These are phyloP conservation scores for Cyprinus carpio DNA, from an alignment of 2,113 vertebrate species.

Conservation along the genomic window DNA sequence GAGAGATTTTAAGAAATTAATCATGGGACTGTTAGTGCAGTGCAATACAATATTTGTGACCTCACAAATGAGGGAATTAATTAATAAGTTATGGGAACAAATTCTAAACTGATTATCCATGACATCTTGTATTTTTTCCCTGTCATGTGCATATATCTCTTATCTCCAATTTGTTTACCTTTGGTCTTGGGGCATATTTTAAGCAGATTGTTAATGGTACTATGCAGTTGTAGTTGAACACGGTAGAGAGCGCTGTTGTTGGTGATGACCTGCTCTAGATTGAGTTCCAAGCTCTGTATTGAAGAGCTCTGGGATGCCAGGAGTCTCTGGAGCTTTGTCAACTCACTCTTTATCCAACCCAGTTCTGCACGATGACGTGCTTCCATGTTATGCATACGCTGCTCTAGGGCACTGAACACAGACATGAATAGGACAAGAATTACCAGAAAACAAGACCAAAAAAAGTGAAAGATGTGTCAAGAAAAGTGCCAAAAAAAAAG, in stretches of 20 bases:
- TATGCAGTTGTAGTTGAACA: slow-evolving; percentile 82
- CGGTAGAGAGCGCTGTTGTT: slow-evolving; percentile 82
- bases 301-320: slow-evolving; percentile 77
- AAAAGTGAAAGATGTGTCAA: neutral
- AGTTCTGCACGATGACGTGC: slow-evolving; percentile 78
- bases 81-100: neutral
- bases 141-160: neutral
- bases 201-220: slow-evolving; percentile 79
- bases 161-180: slow-evolving; percentile 68
- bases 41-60: neutral
- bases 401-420: slow-evolving; percentile 77
- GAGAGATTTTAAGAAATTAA: neutral
- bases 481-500: neutral
- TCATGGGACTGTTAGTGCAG: neutral
- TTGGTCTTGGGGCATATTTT: slow-evolving; percentile 80
- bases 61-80: neutral
- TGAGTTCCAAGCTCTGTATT: slow-evolving; percentile 80
- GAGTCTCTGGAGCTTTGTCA: slow-evolving; percentile 75
- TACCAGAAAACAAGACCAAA: neutral
- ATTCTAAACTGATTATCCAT: neutral
- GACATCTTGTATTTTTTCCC: neutral
- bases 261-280: slow-evolving; percentile 76
- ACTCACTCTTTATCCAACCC: slow-evolving; percentile 77
- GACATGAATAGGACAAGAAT: neutral
- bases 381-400: slow-evolving; percentile 83